Evolutionary conservation across 2,797 vertebrate genomes (phyloP), one percentile per base, ranked within the genome.

Genomic region (Fistularia tabacaria): DNA sequence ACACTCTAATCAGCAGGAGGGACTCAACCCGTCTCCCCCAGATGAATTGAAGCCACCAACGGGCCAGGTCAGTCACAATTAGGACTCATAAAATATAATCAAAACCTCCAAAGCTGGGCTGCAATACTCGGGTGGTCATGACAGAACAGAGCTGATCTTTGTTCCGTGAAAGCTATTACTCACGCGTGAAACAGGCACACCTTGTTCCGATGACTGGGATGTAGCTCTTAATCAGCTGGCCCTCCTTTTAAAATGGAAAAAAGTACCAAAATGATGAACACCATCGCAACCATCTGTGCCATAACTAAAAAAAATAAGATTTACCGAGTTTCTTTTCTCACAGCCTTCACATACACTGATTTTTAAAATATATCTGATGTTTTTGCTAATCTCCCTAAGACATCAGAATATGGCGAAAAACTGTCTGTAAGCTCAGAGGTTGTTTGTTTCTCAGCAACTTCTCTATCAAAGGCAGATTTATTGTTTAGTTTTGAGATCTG

Each of bases 71-170:
- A 85, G 72, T 64, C 79, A 72, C 88, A 90, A 92, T 92, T 92
- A 91, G 88, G 88, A 87, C 79, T 88, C 89, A 90, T 91, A 90
- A 91, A 90, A 86, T 88, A 88, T 88, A 81, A 90, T 92, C 85
- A 86, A 86, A 89, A 87, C 74, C 80, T 86, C 73, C 81, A 84
- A 80, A 83, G 82, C 77, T 56, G 71, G 72, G 62, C 76, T 60
- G 67, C 70, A 47, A 12, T 61, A 55, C 85, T 80, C 77, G 52
- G 84, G 85, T 87, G 87, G 88, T 81, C 83, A 68, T 69, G 52
- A 10, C 38, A 10, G 68, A 83, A 90, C 88, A 90, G 80, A 85
- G 83, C 54, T 14, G 59, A 82, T 74, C 88, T 86, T 90, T 90
- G 88, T 90, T 58, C 68, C n/a, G 48, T 3, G 10, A 57, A 59